phyloP scores from a whole-genome alignment of 2,113 vertebrate species.

The Nettapus auritus region DNA sequence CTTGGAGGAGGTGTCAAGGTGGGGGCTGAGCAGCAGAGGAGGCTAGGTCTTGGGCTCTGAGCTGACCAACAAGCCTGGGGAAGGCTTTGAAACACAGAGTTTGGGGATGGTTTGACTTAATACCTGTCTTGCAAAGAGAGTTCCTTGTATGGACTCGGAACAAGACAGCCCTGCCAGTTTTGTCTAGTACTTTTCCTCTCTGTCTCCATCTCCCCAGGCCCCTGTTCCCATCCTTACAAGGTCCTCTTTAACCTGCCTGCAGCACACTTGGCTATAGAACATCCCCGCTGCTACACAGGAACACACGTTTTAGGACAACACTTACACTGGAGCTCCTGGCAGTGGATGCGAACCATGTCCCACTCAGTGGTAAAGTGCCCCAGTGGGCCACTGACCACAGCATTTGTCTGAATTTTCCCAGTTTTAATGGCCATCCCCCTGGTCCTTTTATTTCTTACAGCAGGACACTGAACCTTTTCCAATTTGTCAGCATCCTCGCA shows the following conservation, averaged over 20 bases:
- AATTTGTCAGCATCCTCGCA: conserved; percentile 4
- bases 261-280: not conserved
- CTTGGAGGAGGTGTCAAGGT: not conserved
- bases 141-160: accelerated
- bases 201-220: not conserved
- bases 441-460: not conserved
- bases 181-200: not conserved
- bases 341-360: accelerated
- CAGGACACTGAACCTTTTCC: conserved; percentile 4
- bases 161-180: not conserved
- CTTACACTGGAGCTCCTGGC: accelerated
- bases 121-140: not conserved
- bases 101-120: not conserved
- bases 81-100: not conserved
- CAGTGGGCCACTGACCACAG: not conserved
- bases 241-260: not conserved
- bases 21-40: not conserved
- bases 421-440: not conserved
- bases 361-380: not conserved
- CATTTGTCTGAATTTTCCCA: not conserved
- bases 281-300: not conserved
- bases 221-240: not conserved
- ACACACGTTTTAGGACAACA: not conserved
- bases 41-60: not conserved
- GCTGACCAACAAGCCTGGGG: not conserved